Evolutionary conservation across 2,113 vertebrate genomes (phyloP), one percentile per base, ranked within the genome.

Genomic region (Polypterus bichir): DNA sequence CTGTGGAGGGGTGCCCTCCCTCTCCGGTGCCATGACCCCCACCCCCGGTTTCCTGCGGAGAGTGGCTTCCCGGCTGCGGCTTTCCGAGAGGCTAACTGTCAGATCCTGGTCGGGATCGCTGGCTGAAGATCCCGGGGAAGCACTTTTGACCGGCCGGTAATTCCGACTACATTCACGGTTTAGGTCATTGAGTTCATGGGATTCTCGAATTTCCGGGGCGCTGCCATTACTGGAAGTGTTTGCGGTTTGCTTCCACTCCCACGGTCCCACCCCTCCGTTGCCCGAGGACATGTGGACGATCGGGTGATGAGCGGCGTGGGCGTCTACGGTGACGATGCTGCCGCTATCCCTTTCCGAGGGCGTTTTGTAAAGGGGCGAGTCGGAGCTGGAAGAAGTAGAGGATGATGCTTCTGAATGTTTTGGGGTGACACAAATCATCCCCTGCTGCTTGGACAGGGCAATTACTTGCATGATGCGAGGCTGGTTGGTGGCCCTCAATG

Each of bases 401-500:
- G 83, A 84, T 3, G 82, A 78, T 0, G 91, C 88, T 66, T 94
- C 93, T 0, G 88, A 89, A 10, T 83, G 87, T 54, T 86, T 91
- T 5, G 86, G 72, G 0, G 88, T 84, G 44, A 86, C 77, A 0
- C 81, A 78, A 2, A 86, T 75, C 0, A 88, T 71, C 27, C 88
- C 78, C 7, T 91, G 88, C 55, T 87, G 89, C 74, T 95, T 97
- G 8, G 94, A 91, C 92, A 95, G 89, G 64, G 93, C 92, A 0
- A 96, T 91, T 45, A 95, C 93, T 71, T 97, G 94, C 80, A 95
- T 87, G 9, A 95, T 84, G 6, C 93, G 83, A 0, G 93, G 92
- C 0, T 93, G 88, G 65, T 88, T 91, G 64, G 87, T 79, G 8
- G 84, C 66, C 0, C 77, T 1, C 44, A 83, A 71, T 1, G 68